Evolutionary conservation across 2,888 invertebrate genomes (phyloP).

Genomic region (Thelaira solivaga): DNA sequence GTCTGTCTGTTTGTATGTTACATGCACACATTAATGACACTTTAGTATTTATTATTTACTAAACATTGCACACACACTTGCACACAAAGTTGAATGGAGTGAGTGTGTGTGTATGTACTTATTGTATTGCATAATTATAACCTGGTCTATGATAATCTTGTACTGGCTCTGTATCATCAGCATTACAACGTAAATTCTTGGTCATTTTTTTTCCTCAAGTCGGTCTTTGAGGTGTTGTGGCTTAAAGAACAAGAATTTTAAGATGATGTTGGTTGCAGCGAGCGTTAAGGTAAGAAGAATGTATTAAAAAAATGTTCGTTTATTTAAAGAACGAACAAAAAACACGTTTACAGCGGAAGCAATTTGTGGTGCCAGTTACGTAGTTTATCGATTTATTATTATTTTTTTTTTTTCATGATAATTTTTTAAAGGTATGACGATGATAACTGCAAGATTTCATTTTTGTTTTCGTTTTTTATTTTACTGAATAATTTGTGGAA

Average conservation of each 20-base stretch:
- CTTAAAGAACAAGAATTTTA: conserved; percentile 33
- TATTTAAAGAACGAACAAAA: conserved; percentile 30
- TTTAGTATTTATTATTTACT: conserved; percentile 1
- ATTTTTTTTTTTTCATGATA: background rate
- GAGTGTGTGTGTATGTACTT: background rate
- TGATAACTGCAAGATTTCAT: conserved; percentile 11
- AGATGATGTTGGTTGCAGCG: conserved; percentile 47
- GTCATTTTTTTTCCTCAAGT: conserved; percentile 7
- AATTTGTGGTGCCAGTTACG: conserved; percentile 58
- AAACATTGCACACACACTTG: background rate
- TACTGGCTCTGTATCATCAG: conserved; percentile 24
- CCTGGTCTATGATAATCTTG: conserved; percentile 46
- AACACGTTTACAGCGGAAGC: conserved; percentile 62
- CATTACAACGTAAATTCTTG: conserved; percentile 46
- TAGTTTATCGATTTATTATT: conserved; percentile 36
- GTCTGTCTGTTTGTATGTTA: no score
- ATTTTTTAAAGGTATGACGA: conserved; percentile 1
- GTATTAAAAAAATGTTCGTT: conserved; percentile 49
- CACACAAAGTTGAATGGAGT: no score
- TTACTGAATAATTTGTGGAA: background rate
- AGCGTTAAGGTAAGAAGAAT: conserved; percentile 11
- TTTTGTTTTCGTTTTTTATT: conserved; percentile 1
- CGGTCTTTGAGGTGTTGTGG: conserved; percentile 15
- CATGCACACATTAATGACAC: conserved; percentile 19
- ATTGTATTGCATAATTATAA: conserved; percentile 54